These are phyloP conservation scores for Diorhabda sublineata DNA, from an alignment of 1,140 invertebrate genomes.

Conservation along the genomic window DNA sequence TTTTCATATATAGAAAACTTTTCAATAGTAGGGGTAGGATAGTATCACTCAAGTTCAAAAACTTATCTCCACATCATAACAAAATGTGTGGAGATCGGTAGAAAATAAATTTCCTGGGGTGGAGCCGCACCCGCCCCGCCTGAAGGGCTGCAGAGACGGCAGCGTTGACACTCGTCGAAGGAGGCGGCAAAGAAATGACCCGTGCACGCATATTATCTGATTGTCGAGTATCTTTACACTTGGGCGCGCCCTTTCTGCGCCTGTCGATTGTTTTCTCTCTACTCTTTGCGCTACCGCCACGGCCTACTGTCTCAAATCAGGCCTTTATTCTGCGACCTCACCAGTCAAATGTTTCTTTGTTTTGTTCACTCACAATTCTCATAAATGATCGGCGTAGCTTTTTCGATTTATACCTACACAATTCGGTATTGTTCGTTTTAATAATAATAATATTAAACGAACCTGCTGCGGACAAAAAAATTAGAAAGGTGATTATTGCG, in stretches of 20 bases:
- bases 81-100: background rate
- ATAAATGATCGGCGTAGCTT: background rate
- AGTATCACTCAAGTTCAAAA: no score
- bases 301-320: slow-evolving; percentile 22
- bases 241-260: slow-evolving; percentile 39
- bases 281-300: slow-evolving; percentile 20
- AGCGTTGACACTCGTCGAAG: slow-evolving; percentile 14
- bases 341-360: slow-evolving; percentile 5
- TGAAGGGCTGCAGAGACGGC: slow-evolving; percentile 18
- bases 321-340: slow-evolving; percentile 19
- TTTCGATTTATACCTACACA: background rate
- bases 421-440: background rate
- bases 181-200: slow-evolving; percentile 38
- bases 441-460: background rate
- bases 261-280: slow-evolving; percentile 37
- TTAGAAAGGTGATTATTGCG: background rate
- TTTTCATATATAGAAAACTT: no score
- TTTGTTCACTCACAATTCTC: background rate
- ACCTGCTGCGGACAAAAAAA: background rate
- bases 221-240: slow-evolving; percentile 44
- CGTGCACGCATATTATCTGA: slow-evolving; percentile 43
- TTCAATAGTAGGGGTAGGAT: no score
- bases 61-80: no score
- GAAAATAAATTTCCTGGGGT: background rate
- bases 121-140: slow-evolving; percentile 3